phyloP scores from a whole-genome alignment of 2,888 invertebrate species.

The Phalera bucephala region DNA sequence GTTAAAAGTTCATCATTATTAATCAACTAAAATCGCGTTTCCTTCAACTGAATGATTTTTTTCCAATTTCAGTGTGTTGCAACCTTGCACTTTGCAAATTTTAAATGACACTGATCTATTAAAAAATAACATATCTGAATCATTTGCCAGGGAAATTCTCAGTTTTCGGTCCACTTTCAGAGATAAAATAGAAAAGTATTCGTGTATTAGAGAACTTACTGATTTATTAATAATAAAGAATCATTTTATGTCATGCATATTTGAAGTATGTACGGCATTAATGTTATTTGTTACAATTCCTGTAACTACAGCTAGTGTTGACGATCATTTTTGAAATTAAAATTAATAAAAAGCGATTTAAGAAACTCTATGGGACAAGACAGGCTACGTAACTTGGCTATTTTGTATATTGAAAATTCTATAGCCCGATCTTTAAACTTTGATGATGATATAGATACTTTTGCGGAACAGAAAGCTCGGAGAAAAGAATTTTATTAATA shows the following conservation, averaged over 20 bases:
- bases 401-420: conserved; percentile 13
- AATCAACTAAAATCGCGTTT: conserved; percentile 20
- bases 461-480: conserved; percentile 8
- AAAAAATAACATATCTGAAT: no score
- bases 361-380: conserved; percentile 13
- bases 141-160: no score
- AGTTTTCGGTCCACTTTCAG: no score
- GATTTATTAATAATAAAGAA: no score
- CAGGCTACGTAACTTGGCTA: conserved; percentile 12
- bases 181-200: no score
- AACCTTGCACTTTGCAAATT: no score
- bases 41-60: conserved; percentile 11
- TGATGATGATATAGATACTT: conserved; percentile 6
- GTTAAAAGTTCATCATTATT: conserved; percentile 18
- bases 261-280: no score
- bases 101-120: neutral
- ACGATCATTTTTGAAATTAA: no score
- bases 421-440: conserved; percentile 9
- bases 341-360: conserved; percentile 10
- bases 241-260: no score
- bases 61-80: no score
- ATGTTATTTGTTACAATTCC: no score
- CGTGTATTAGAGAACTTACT: no score
- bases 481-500: conserved; percentile 9
- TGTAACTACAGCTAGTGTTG: neutral